These are phyloP conservation scores for Antigone vipio DNA, from an alignment of 2,113 vertebrate genomes.

Conservation along the genomic window DNA sequence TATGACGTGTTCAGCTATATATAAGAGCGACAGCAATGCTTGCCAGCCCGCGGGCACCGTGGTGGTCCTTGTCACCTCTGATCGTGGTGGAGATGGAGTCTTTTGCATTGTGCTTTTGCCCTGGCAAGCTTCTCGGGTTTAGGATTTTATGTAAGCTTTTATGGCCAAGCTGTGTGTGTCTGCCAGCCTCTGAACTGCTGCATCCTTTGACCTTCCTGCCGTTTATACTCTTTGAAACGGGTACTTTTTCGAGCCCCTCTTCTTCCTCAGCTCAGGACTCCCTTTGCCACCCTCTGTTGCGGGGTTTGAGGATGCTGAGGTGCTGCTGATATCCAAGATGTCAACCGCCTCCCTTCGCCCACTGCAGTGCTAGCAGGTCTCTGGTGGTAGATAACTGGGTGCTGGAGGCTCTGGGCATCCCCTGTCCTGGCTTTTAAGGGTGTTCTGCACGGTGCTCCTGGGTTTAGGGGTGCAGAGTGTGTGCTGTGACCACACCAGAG, in stretches of 20 bases:
- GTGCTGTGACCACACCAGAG: fast-evolving
- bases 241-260: background rate
- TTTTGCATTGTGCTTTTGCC: fast-evolving
- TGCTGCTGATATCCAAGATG: background rate
- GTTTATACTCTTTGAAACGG: background rate
- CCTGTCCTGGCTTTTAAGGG: background rate
- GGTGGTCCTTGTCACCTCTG: background rate
- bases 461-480: background rate
- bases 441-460: fast-evolving
- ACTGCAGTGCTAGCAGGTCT: fast-evolving
- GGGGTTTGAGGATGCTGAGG: background rate
- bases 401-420: background rate
- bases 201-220: background rate
- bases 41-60: fast-evolving
- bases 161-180: background rate
- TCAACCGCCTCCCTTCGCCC: background rate
- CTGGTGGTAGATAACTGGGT: fast-evolving
- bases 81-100: background rate
- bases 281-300: background rate
- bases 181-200: background rate
- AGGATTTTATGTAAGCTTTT: background rate
- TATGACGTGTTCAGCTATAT: background rate
- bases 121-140: background rate
- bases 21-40: background rate
- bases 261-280: background rate